phyloP scores from a whole-genome alignment of 2,888 invertebrate genomes.

The Seira ritae region DNA sequence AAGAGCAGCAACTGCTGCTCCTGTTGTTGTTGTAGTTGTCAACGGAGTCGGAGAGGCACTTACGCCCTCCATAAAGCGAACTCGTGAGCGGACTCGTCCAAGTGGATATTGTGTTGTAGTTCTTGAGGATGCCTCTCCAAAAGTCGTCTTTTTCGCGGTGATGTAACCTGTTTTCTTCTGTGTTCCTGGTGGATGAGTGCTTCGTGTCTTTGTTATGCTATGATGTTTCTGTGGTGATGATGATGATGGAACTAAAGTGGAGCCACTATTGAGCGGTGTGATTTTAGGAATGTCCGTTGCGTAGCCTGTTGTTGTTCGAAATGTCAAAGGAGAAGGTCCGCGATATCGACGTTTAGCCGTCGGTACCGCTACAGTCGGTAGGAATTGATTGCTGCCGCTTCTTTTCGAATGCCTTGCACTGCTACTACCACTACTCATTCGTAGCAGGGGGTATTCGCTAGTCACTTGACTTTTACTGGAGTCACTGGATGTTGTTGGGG shows the following conservation, averaged over 20 bases:
- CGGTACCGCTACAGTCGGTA: conserved; percentile 19
- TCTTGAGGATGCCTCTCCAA: conserved; percentile 18
- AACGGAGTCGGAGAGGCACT: conserved; percentile 16
- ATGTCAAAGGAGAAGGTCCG: conserved; percentile 52
- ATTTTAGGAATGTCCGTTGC: not conserved
- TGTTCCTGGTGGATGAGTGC: conserved; percentile 4
- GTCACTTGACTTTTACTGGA: not conserved
- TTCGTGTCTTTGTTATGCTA: conserved; percentile 16
- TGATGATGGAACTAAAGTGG: conserved; percentile 2
- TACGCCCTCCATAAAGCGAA: conserved; percentile 36
- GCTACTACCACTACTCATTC: too few relatives aligned
- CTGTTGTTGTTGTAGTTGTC: conserved; percentile 39
- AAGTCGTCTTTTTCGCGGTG: conserved; percentile 2
- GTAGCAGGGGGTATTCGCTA: not conserved
- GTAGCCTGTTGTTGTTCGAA: conserved; percentile 36
- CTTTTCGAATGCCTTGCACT: not conserved
- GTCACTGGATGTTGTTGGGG: conserved; percentile 8
- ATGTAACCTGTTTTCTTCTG: conserved; percentile 23
- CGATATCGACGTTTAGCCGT: conserved; percentile 35
- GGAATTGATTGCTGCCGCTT: not conserved
- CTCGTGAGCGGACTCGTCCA: conserved; percentile 38
- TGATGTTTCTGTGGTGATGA: not conserved
- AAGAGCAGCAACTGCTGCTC: not conserved
- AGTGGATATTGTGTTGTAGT: conserved; percentile 35
- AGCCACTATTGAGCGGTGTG: not conserved